Evolutionary conservation across 2,888 invertebrate species (phyloP).

Genomic region (Mellilla xanthometata): DNA sequence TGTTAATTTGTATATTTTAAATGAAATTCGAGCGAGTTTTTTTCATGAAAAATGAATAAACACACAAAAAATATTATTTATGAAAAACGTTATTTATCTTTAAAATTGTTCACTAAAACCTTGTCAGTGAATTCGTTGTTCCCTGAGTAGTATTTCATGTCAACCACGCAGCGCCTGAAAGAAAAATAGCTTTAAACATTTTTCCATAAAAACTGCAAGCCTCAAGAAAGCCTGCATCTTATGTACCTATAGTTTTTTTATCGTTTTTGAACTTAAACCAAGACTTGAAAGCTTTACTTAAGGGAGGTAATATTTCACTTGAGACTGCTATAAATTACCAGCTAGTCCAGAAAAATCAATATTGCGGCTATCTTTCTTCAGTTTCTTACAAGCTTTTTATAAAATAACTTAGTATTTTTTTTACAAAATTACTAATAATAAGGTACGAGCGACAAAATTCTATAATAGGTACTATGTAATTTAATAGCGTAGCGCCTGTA

Average conservation of each 20-base stretch:
- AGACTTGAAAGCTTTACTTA: slow-evolving; percentile 27
- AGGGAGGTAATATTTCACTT: slow-evolving; percentile 36
- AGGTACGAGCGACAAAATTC: too few species aligned
- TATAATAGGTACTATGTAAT: too few species aligned
- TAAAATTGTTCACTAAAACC: too few species aligned
- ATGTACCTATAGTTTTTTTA: neutral
- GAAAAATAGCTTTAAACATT: neutral
- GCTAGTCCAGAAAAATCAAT: slow-evolving; percentile 14
- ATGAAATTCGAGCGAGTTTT: too few species aligned
- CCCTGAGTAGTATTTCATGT: too few species aligned
- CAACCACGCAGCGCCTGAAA: neutral
- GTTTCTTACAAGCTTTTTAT: neutral
- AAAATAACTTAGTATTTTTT: neutral
- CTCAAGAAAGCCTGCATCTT: neutral
- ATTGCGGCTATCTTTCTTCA: slow-evolving; percentile 1
- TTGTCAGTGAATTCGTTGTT: too few species aligned
- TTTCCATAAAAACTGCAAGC: neutral
- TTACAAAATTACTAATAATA: too few species aligned
- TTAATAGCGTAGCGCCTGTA: too few species aligned
- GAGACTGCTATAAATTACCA: slow-evolving; percentile 31
- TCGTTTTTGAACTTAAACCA: slow-evolving; percentile 31
- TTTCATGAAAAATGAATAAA: too few species aligned
- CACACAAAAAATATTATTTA: too few species aligned
- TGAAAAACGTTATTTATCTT: too few species aligned
- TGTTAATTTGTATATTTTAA: too few species aligned